A percentile compares a stretch with the other conserved stretches of the same genome.
Evolutionary conservation across 2,888 invertebrate species (phyloP).

Genomic region (Heliconius aoede): DNA sequence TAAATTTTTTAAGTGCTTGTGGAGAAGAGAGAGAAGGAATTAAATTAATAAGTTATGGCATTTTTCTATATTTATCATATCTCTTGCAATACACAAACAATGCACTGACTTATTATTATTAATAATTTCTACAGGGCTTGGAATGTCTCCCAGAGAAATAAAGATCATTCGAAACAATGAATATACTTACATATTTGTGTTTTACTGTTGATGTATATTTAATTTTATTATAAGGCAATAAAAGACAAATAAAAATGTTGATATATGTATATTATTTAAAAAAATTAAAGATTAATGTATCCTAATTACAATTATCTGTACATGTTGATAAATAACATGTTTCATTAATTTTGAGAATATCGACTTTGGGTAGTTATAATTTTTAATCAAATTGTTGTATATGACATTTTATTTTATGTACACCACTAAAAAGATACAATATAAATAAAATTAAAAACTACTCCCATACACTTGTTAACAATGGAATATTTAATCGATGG

Average conservation of each 20-base stretch:
- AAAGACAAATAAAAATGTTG: slow-evolving; percentile 71
- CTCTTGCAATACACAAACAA: not conserved
- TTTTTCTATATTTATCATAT: not conserved
- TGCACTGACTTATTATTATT: not conserved
- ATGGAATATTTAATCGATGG: not conserved
- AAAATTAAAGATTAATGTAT: slow-evolving; percentile 78
- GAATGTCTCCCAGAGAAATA: slow-evolving; percentile 6
- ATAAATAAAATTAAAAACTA: slow-evolving; percentile 15
- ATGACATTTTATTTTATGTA: slow-evolving; percentile 67
- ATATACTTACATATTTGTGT: not conserved
- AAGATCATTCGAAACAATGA: not conserved
- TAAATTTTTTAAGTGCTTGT: too few relatives aligned
- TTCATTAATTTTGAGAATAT: slow-evolving; percentile 68
- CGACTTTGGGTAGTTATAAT: slow-evolving; percentile 68
- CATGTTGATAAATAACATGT: slow-evolving; percentile 76
- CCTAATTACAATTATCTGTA: slow-evolving; percentile 82
- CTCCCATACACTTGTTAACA: not conserved
- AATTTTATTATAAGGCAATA: slow-evolving; percentile 48
- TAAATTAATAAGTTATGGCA: not conserved
- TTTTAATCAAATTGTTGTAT: slow-evolving; percentile 58
- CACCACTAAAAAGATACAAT: slow-evolving; percentile 51
- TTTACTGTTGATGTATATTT: not conserved
- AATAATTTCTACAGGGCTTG: slow-evolving; percentile 13
- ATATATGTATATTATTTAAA: slow-evolving; percentile 79
- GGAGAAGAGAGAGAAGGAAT: too few relatives aligned